Conservation (phyloP, 2,888 invertebrate genomes). For the Tipula lateralis region DNA sequence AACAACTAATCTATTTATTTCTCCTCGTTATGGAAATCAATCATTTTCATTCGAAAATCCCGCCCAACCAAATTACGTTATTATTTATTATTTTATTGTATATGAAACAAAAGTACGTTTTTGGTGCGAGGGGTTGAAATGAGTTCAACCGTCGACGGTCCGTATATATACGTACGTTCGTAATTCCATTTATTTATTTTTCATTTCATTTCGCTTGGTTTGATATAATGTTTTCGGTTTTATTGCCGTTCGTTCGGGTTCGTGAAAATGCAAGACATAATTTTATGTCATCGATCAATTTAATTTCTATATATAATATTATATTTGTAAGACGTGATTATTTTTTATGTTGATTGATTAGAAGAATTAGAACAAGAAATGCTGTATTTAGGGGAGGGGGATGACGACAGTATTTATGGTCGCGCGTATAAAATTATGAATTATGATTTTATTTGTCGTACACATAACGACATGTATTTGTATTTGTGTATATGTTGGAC, state of each 20-base stretch:
- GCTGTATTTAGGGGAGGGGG: not conserved
- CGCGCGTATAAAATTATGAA: not conserved
- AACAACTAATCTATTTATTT: not conserved
- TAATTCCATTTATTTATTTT: constrained; percentile 7
- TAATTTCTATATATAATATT: not conserved
- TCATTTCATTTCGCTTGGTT: not conserved
- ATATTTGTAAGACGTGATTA: not conserved
- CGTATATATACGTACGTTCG: too few species aligned
- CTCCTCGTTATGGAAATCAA: not conserved
- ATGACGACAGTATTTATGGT: not conserved
- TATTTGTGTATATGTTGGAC: not conserved
- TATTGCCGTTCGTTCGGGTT: not conserved
- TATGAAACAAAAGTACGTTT: not conserved
- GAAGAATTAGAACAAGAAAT: not conserved
- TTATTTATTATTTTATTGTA: constrained; percentile 9
- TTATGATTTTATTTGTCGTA: not conserved
- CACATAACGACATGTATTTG: not conserved
- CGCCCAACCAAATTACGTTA: not conserved
- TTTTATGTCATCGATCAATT: constrained; percentile 12
- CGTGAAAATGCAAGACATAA: constrained; percentile 11
- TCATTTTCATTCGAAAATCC: not conserved
- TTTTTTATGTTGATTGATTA: constrained; percentile 19
- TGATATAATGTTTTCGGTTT: not conserved
- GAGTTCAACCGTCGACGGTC: not conserved
- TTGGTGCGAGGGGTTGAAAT: not conserved